phyloP scores from a whole-genome alignment of 2,797 vertebrate genomes.

The Intellagama lesueurii region DNA sequence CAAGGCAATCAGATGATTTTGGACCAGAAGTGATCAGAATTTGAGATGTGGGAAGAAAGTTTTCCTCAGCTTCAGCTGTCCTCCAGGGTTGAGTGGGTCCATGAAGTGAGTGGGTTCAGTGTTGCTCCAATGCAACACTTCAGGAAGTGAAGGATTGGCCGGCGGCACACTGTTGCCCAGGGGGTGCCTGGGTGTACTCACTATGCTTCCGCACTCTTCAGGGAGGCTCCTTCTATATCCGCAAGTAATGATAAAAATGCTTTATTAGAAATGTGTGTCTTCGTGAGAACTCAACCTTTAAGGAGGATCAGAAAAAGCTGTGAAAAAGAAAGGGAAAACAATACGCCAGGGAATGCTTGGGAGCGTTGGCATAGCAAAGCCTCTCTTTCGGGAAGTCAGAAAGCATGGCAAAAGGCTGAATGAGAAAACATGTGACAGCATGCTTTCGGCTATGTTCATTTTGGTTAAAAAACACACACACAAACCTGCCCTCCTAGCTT shows the following conservation, averaged over 20 bases:
- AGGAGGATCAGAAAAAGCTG: neutral
- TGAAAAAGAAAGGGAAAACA: neutral
- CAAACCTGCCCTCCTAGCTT: neutral
- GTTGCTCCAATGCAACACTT: no score
- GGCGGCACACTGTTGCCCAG: no score
- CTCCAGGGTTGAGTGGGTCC: no score
- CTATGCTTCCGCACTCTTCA: no score
- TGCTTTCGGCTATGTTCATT: neutral
- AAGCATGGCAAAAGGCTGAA: neutral
- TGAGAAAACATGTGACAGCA: neutral
- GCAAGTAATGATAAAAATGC: neutral
- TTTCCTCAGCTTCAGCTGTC: no score
- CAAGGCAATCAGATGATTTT: no score
- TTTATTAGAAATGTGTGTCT: neutral
- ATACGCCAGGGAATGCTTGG: neutral
- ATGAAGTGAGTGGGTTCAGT: no score
- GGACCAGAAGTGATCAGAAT: no score
- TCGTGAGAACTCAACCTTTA: neutral
- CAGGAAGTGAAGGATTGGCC: no score
- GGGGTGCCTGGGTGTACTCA: no score
- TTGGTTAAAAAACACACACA: neutral
- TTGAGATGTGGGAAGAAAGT: no score
- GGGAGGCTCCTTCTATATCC: no score
- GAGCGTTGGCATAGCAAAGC: neutral
- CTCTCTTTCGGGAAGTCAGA: slow-evolving; percentile 4